Percentiles rank a stretch among this genome's conserved stretches.
phyloP scores from a whole-genome alignment of 1,140 invertebrate genomes.

The Pinna nobilis region DNA sequence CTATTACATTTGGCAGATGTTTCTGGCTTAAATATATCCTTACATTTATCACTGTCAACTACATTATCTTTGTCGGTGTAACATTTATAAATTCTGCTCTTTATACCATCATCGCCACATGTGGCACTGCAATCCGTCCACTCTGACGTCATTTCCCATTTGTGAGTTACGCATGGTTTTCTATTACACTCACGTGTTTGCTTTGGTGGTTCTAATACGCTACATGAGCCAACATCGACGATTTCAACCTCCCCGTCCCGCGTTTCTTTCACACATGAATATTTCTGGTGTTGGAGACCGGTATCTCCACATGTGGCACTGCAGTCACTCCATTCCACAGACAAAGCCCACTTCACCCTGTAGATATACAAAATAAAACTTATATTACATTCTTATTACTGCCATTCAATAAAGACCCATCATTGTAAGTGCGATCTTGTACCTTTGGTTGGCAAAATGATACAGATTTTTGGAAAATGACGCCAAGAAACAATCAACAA shows the following conservation, averaged over 20 bases:
- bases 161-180: background rate
- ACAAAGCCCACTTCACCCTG: slow-evolving; percentile 75
- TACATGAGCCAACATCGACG: background rate
- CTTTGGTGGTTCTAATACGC: background rate
- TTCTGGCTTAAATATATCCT: background rate
- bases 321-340: slow-evolving; percentile 81
- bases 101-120: slow-evolving; percentile 79
- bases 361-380: background rate
- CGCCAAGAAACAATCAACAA: too few species aligned
- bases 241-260: background rate
- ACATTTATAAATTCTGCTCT: slow-evolving; percentile 81
- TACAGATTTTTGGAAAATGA: too few species aligned
- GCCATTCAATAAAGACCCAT: too few species aligned
- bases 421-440: too few species aligned
- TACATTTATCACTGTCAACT: background rate
- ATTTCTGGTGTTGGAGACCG: slow-evolving; percentile 79
- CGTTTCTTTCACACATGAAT: slow-evolving; percentile 78
- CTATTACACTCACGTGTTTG: slow-evolving; percentile 17
- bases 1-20: background rate
- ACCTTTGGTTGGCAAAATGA: too few species aligned
- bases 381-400: too few species aligned
- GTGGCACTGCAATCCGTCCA: slow-evolving; percentile 82
- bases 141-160: slow-evolving; percentile 78
- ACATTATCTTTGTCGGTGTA: slow-evolving; percentile 59
- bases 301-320: slow-evolving; percentile 79